These are phyloP conservation scores for Diabrotica undecimpunctata DNA, from an alignment of 1,140 invertebrate genomes.

Conservation along the genomic window DNA sequence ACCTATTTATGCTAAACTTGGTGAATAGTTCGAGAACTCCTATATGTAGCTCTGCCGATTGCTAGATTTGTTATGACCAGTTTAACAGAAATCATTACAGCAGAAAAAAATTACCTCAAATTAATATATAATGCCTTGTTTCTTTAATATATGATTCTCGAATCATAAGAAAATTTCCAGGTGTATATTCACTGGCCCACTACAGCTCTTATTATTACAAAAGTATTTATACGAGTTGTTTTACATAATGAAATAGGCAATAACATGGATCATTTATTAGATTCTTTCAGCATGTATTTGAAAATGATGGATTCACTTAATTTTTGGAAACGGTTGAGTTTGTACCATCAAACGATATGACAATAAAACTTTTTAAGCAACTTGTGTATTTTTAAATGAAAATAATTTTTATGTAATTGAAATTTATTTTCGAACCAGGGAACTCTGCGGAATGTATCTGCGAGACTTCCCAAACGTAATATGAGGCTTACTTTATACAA, in stretches of 20 bases:
- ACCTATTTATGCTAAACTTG: constrained; percentile 5
- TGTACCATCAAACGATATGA: no score
- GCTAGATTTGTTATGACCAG: constrained; percentile 16
- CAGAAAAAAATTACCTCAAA: constrained; percentile 19
- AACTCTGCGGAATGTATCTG: no score
- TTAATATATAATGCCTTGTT: constrained; percentile 23
- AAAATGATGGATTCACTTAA: constrained; percentile 18
- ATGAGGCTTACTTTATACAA: no score
- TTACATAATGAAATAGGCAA: constrained; percentile 23
- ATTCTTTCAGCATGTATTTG: constrained; percentile 22
- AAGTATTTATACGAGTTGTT: constrained; percentile 21
- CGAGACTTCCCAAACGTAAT: no score
- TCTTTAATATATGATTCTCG: constrained; percentile 24
- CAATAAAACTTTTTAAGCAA: no score
- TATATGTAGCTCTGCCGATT: constrained; percentile 18
- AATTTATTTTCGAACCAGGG: no score
- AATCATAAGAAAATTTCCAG: constrained; percentile 16
- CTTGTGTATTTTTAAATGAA: no score
- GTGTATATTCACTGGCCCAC: constrained; percentile 12
- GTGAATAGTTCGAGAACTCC: background rate
- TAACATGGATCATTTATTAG: constrained; percentile 26
- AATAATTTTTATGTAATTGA: no score
- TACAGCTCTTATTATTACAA: constrained; percentile 17
- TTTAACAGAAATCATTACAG: constrained; percentile 22
- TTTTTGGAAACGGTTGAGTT: background rate